Percentiles rank a stretch among this genome's conserved stretches.
These are phyloP conservation scores for Ypsolopha scabrella DNA, from an alignment of 2,888 invertebrate species.

Conservation along the genomic window DNA sequence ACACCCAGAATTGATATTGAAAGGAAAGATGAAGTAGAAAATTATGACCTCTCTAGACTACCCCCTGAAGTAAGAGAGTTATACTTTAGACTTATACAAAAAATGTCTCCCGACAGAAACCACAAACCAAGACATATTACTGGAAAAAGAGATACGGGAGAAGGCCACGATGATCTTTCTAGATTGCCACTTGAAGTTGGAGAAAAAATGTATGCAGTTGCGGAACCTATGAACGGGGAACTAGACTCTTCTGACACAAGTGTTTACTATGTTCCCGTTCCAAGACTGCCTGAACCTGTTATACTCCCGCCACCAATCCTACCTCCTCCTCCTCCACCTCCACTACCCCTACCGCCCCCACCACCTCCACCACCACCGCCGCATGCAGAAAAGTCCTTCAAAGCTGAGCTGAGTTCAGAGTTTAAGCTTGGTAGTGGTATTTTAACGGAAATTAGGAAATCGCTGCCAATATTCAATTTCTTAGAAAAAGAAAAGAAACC, in stretches of 20 bases:
- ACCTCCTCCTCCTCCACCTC: conserved; percentile 1
- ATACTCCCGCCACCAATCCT: neutral
- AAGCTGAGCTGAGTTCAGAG: neutral
- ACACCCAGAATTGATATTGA: too few relatives aligned
- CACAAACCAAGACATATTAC: neutral
- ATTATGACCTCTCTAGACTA: neutral
- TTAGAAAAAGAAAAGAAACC: neutral
- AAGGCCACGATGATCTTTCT: neutral
- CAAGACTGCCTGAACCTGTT: neutral
- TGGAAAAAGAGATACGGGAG: neutral
- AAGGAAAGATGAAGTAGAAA: neutral
- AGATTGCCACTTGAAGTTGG: neutral
- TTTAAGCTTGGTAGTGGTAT: neutral
- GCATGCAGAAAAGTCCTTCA: neutral
- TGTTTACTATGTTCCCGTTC: neutral
- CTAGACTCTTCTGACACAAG: neutral
- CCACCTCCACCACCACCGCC: conserved; percentile 1
- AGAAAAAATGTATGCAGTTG: neutral
- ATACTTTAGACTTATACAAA: too few relatives aligned
- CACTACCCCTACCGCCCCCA: neutral
- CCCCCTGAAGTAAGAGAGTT: neutral
- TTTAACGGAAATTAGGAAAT: neutral
- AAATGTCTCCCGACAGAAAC: too few relatives aligned
- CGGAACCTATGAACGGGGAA: neutral
- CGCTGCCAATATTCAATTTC: neutral